Evolutionary conservation across 2,888 invertebrate genomes (phyloP).

Genomic region (Acrobasis repandana): DNA sequence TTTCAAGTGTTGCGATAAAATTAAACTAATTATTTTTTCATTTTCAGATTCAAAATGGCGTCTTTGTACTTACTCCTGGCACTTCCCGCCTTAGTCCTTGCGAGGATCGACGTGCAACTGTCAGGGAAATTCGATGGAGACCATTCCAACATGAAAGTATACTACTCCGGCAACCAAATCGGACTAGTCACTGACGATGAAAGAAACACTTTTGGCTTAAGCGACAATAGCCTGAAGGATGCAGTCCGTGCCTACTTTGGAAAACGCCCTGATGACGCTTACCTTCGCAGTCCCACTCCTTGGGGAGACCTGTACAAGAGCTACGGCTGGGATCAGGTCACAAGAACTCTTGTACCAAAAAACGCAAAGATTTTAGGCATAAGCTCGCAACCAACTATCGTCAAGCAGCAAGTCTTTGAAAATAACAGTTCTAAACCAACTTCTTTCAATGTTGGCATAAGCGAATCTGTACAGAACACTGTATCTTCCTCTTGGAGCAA

Average conservation of each 20-base stretch:
- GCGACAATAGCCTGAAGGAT: slow-evolving; percentile 40
- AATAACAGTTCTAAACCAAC: slow-evolving; percentile 36
- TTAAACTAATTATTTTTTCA: not conserved
- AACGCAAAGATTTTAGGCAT: slow-evolving; percentile 34
- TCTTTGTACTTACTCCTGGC: slow-evolving; percentile 20
- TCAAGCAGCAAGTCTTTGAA: slow-evolving; percentile 27
- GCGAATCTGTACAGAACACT: slow-evolving; percentile 38
- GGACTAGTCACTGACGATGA: slow-evolving; percentile 40
- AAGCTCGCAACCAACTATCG: slow-evolving; percentile 25
- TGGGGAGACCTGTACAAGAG: slow-evolving; percentile 39
- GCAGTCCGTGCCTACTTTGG: slow-evolving; percentile 39
- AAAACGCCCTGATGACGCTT: slow-evolving; percentile 29
- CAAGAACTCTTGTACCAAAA: slow-evolving; percentile 37
- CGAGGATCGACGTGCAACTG: slow-evolving; percentile 30
- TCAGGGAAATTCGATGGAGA: slow-evolving; percentile 23
- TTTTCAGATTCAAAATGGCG: slow-evolving; percentile 29
- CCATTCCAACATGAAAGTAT: slow-evolving; percentile 22
- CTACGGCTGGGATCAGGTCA: slow-evolving; percentile 41
- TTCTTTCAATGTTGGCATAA: slow-evolving; percentile 38
- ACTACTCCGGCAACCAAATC: slow-evolving; percentile 34
- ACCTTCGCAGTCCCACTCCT: slow-evolving; percentile 37
- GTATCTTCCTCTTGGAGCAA: slow-evolving; percentile 41
- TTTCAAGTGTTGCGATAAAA: no score
- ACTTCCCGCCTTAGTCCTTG: slow-evolving; percentile 24
- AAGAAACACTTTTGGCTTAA: slow-evolving; percentile 37